Evolutionary conservation across 2,888 invertebrate genomes (phyloP).

Genomic region (Tryphoninae sp.): DNA sequence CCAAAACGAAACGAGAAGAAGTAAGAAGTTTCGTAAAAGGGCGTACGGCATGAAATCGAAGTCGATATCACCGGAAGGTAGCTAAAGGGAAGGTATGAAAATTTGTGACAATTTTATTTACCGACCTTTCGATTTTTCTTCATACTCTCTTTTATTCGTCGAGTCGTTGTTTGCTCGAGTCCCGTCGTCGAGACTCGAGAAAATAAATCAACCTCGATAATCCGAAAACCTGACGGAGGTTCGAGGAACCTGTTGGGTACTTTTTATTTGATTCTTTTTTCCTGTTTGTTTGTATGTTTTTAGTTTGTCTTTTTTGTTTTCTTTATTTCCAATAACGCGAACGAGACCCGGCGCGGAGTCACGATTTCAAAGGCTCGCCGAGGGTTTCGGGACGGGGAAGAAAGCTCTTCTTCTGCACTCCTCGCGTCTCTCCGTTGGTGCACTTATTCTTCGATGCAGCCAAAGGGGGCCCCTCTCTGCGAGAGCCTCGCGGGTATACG

Average conservation of each 20-base stretch:
- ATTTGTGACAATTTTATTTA: constrained; percentile 2
- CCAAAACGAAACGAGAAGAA: background rate
- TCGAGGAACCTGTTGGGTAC: constrained; percentile 19
- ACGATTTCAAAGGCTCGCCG: constrained; percentile 44
- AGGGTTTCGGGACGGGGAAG: constrained; percentile 35
- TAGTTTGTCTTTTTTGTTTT: constrained; percentile 16
- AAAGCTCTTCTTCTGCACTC: constrained; percentile 50
- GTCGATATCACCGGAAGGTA: constrained; percentile 25
- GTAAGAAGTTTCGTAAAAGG: constrained; percentile 14
- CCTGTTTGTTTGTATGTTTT: constrained; percentile 1
- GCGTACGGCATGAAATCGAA: constrained; percentile 16
- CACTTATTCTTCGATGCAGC: constrained; percentile 53
- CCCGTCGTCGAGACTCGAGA: background rate
- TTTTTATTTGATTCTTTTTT: background rate
- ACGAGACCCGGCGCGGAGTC: constrained; percentile 41
- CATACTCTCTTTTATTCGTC: background rate
- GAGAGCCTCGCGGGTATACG: constrained; percentile 44
- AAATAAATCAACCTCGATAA: constrained; percentile 60
- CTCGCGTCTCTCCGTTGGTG: constrained; percentile 36
- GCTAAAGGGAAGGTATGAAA: background rate
- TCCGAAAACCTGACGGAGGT: constrained; percentile 62
- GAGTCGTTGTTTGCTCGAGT: background rate
- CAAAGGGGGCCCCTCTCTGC: constrained; percentile 30
- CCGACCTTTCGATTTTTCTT: constrained; percentile 3
- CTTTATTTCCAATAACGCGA: background rate